Evolutionary conservation across 1,140 invertebrate genomes (phyloP).

Genomic region (Drosophila persimilis): DNA sequence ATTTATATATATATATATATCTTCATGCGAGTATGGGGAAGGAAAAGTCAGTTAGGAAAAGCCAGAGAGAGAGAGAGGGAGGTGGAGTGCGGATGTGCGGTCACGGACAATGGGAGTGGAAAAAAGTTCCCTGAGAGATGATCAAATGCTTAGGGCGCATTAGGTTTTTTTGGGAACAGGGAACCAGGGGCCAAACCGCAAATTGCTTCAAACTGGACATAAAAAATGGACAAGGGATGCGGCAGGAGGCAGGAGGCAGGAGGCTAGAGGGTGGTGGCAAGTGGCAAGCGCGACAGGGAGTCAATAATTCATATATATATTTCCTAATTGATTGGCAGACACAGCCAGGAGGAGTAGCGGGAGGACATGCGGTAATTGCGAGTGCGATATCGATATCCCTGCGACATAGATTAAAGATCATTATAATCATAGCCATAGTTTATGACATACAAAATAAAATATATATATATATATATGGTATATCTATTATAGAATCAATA

Average conservation of each 20-base stretch:
- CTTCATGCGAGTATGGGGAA: conserved; percentile 2
- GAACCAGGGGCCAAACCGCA: conserved; percentile 43
- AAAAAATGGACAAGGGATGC: conserved; percentile 20
- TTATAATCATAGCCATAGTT: conserved; percentile 1
- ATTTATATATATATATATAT: not conserved
- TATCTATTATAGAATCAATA: not conserved
- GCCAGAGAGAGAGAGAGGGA: not conserved
- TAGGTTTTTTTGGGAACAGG: conserved; percentile 48
- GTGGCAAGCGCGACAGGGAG: conserved; percentile 48
- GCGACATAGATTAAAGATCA: conserved; percentile 7
- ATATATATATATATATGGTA: not conserved
- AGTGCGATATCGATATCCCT: conserved; percentile 20
- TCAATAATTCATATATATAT: conserved; percentile 55
- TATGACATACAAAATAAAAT: not conserved
- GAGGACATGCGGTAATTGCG: conserved; percentile 28
- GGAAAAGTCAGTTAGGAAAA: not conserved
- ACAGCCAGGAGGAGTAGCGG: not conserved
- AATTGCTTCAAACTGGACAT: conserved; percentile 68
- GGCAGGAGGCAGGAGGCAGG: not conserved
- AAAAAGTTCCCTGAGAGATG: conserved; percentile 23
- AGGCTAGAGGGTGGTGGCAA: not conserved
- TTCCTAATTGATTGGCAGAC: conserved; percentile 43
- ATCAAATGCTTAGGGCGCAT: conserved; percentile 67
- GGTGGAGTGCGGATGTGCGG: conserved; percentile 5
- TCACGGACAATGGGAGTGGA: conserved; percentile 38